These are phyloP conservation scores for Cephalopachus bancanus DNA, from an alignment of 2,797 vertebrate species.

Conservation along the genomic window DNA sequence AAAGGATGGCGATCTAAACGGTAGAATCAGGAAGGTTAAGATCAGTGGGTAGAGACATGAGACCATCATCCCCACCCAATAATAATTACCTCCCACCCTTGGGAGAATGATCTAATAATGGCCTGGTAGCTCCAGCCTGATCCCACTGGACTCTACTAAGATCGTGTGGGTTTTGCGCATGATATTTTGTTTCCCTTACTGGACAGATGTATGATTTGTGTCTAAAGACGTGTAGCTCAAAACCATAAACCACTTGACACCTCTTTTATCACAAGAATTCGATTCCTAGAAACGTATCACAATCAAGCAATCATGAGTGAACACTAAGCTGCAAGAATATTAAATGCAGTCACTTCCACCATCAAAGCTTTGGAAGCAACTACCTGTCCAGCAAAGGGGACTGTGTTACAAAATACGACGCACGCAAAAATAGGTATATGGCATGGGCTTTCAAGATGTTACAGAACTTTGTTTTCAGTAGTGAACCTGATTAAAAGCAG, in stretches of 20 bases:
- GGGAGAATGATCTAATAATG: background rate
- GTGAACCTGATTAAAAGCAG: constrained; percentile 26
- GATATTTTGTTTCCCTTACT: background rate
- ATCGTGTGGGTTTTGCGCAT: background rate
- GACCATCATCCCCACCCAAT: background rate
- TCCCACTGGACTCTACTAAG: background rate
- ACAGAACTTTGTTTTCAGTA: background rate
- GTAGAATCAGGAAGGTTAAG: background rate
- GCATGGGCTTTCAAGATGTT: background rate
- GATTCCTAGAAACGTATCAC: background rate
- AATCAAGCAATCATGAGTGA: background rate
- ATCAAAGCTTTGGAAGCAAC: constrained; percentile 14
- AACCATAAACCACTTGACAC: background rate
- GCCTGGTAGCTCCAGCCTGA: background rate
- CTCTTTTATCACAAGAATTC: constrained; percentile 28
- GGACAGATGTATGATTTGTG: background rate
- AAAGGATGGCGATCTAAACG: constrained; percentile 19
- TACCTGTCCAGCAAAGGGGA: background rate
- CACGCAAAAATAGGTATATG: background rate
- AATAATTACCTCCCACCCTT: background rate
- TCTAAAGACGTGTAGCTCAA: background rate
- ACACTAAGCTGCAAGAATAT: background rate
- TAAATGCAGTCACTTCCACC: constrained; percentile 9
- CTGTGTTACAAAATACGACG: background rate
- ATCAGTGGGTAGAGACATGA: background rate